Evolutionary conservation across 2,113 vertebrate species (phyloP), one percentile per base, ranked within the genome.

Genomic region (Ciconia boyciana): DNA sequence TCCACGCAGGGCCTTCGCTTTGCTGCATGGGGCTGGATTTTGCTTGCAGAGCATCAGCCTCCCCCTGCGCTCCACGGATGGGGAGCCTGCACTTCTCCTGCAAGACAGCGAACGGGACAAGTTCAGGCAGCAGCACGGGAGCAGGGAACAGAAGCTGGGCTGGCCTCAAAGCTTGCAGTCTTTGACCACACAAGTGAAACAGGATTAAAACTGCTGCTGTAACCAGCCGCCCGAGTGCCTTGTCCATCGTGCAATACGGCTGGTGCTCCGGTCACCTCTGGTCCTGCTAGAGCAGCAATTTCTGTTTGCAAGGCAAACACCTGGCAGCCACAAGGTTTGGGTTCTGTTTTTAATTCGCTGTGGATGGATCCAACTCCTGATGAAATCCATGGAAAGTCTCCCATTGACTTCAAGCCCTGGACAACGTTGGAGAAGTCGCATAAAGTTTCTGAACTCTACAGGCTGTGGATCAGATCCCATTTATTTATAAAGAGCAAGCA

Each of bases 51-150:
- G 41, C 81, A 78, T 74, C 89, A 8, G 0, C 4, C 58, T 16
- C 8, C 17, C 16, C 1, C 16, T 4, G 8, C 1, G 20, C 7
- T 24, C 29, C 9, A 0, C 0, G 19, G 46, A 18, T 4, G 16
- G 41, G 18, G 62, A 13, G 14, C 36, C 28, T 39, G 25, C 2
- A 4, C 48, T 10, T 39, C 54, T 61, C 46, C 43, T 7, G 49
- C 68, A 2, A 29, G 62, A 24, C 28, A 22, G 65, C 48, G 3
- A 80, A 28, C 4, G 8, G 20, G 24, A 32, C 5, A 2, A 44
- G 12, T 9, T 11, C 43, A 7, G 49, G 76, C 69, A 62, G 32
- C 28, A 36, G 46, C 32, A 16, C 1, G 6, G 71, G 60, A 36
- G 20, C 24, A 10, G 60, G 57, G 60, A 20, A 16, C 4, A 1